Percentiles rank a stretch among this genome's conserved stretches.
These are phyloP conservation scores for Leptonema lineaticorne DNA, from an alignment of 1,140 invertebrate genomes.

Conservation along the genomic window DNA sequence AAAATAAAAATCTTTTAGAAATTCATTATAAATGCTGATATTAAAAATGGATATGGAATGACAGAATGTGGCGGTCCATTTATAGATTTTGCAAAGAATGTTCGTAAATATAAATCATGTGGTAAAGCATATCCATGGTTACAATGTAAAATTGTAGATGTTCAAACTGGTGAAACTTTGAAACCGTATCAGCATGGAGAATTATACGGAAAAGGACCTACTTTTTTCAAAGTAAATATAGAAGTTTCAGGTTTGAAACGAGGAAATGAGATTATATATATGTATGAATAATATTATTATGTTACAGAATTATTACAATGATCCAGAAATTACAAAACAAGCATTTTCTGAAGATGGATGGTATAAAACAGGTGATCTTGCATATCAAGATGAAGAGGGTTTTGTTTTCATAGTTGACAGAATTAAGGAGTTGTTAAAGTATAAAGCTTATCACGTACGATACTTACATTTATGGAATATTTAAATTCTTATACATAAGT, in stretches of 20 bases:
- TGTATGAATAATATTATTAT: neutral
- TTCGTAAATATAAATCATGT: neutral
- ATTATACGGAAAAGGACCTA: neutral
- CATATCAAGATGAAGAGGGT: slow-evolving; percentile 65
- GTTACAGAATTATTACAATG: slow-evolving; percentile 53
- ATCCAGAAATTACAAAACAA: slow-evolving; percentile 36
- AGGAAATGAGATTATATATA: too few relatives aligned
- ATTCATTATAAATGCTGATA: neutral
- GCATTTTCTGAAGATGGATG: slow-evolving; percentile 61
- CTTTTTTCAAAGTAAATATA: neutral
- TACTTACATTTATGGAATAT: slow-evolving; percentile 61
- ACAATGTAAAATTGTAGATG: neutral
- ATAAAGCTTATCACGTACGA: slow-evolving; percentile 59
- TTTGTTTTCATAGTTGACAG: slow-evolving; percentile 69
- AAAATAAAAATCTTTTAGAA: slow-evolving; percentile 2
- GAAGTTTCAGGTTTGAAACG: neutral
- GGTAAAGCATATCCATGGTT: slow-evolving; percentile 8
- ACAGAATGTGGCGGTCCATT: neutral
- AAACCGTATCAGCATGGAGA: neutral
- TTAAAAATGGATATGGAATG: neutral
- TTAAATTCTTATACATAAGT: neutral
- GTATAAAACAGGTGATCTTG: slow-evolving; percentile 70
- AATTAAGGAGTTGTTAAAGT: slow-evolving; percentile 76
- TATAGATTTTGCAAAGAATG: neutral
- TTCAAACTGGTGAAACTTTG: neutral